These are phyloP conservation scores for Cerastis rubricosa DNA, from an alignment of 2,888 invertebrate genomes.

Conservation along the genomic window DNA sequence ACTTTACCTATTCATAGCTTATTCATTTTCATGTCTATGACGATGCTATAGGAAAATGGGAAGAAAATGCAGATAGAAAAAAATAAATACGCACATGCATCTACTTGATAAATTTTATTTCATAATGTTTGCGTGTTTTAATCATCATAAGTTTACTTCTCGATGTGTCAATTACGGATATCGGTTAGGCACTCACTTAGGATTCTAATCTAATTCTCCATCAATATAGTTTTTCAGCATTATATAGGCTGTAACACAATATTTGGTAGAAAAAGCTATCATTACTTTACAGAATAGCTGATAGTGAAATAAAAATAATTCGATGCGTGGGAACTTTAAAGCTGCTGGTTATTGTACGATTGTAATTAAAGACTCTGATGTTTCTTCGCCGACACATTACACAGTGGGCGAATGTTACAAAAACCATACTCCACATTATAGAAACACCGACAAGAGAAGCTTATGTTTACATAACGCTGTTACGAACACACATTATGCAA, in stretches of 20 bases:
- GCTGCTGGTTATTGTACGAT: conserved; percentile 8
- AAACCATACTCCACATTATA: conserved; percentile 40
- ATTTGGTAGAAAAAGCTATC: neutral
- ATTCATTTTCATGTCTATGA: conserved; percentile 20
- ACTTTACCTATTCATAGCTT: conserved; percentile 8
- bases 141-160: neutral
- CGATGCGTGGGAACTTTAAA: conserved; percentile 34
- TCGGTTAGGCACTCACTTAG: neutral
- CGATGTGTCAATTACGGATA: neutral
- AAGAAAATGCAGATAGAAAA: conserved; percentile 17
- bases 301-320: conserved; percentile 19
- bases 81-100: neutral
- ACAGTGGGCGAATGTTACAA: conserved; percentile 34
- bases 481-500: conserved; percentile 40
- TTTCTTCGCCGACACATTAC: conserved; percentile 31
- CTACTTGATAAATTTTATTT: neutral
- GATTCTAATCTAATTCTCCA: neutral
- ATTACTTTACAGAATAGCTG: neutral
- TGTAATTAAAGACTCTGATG: conserved; percentile 16
- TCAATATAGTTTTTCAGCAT: neutral
- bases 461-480: conserved; percentile 45
- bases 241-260: neutral
- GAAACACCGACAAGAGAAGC: conserved; percentile 13
- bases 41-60: neutral
- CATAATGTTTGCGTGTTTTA: neutral